These are phyloP conservation scores for Acanthurus leucopareius DNA, from an alignment of 2,797 vertebrate species.

Conservation along the genomic window DNA sequence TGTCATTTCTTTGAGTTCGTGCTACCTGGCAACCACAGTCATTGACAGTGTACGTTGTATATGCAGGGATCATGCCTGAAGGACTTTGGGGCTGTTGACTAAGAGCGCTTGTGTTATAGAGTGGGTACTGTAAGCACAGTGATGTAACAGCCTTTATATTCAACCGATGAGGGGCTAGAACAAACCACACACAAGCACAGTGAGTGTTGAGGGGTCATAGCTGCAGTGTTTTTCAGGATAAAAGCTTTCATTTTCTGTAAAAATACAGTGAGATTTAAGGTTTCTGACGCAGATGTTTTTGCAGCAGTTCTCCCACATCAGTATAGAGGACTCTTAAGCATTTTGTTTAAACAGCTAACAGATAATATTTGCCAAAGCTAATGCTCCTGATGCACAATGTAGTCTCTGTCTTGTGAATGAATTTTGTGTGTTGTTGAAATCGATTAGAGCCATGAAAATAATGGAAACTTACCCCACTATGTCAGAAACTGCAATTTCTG, in stretches of 20 bases:
- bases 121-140: constrained; percentile 51
- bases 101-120: constrained; percentile 53
- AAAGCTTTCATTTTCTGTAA: constrained; percentile 36
- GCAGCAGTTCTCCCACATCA: not conserved
- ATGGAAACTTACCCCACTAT: too few species aligned
- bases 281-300: not conserved
- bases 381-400: not conserved
- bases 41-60: constrained; percentile 28
- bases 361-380: not conserved
- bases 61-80: constrained; percentile 8
- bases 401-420: constrained; percentile 9
- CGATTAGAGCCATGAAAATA: too few species aligned
- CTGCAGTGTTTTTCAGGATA: constrained; percentile 28
- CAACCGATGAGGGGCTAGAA: constrained; percentile 63
- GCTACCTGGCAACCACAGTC: constrained; percentile 67
- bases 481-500: too few species aligned
- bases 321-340: not conserved
- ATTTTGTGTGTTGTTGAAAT: not conserved
- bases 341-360: not conserved
- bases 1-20: constrained; percentile 45
- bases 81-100: constrained; percentile 35
- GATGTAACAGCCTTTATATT: constrained; percentile 55
- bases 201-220: constrained; percentile 49
- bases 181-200: constrained; percentile 62
- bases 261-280: constrained; percentile 25